A percentile compares a stretch with the other conserved stretches of the same genome.
Conservation (phyloP, 2,113 vertebrate genomes). For the Sorex araneus region DNA sequence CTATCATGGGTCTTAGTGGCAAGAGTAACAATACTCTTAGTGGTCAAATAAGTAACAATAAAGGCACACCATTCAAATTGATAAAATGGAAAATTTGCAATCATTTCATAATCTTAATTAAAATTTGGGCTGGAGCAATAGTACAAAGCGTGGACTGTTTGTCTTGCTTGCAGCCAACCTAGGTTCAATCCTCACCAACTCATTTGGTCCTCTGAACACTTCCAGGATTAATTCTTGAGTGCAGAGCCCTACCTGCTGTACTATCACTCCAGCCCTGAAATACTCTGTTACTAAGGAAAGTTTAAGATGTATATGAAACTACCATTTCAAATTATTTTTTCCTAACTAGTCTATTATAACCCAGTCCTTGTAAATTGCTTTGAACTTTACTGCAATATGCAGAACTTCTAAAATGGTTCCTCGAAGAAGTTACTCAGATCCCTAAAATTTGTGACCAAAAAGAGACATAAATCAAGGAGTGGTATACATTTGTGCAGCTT, state of each 20-base stretch:
- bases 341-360: background rate
- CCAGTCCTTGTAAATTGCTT: background rate
- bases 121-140: too few relatives aligned
- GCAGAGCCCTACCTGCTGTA: too few relatives aligned
- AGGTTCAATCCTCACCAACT: too few relatives aligned
- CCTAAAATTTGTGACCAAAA: constrained; percentile 38
- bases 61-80: constrained; percentile 1
- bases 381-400: background rate
- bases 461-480: background rate
- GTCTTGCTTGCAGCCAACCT: too few relatives aligned
- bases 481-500: background rate
- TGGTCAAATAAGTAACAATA: background rate
- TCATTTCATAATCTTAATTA: background rate
- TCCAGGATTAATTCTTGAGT: too few relatives aligned
- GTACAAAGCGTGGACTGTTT: too few relatives aligned
- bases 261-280: too few relatives aligned
- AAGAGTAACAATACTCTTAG: background rate
- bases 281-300: constrained; percentile 53
- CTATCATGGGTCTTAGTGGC: background rate
- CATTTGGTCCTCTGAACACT: too few relatives aligned
- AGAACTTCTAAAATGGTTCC: constrained; percentile 47
- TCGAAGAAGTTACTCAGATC: background rate
- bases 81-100: constrained; percentile 30
- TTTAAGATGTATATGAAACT: background rate
- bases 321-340: background rate